These are phyloP conservation scores for Melopsittacus undulatus DNA, from an alignment of 2,797 vertebrate genomes.

Conservation along the genomic window DNA sequence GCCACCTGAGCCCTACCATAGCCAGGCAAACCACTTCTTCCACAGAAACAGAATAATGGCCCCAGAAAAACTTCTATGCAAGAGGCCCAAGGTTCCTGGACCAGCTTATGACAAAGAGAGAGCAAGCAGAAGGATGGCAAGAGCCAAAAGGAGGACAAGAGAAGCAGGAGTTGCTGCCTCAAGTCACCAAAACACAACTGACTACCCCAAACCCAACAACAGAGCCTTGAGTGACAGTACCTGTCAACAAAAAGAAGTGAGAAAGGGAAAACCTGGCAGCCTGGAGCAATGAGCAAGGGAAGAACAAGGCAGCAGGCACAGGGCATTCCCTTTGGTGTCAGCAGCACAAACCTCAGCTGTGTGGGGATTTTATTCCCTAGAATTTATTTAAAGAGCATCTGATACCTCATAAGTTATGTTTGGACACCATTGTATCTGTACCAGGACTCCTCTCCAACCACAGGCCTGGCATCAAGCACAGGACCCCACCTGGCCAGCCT, in stretches of 20 bases:
- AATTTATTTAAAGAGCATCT: constrained; percentile 49
- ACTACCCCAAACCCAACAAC: neutral
- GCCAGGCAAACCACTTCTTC: neutral
- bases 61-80: neutral
- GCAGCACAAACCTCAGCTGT: constrained; percentile 3
- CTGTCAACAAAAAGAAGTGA: constrained; percentile 11
- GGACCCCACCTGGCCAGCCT: neutral
- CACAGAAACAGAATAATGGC: rapidly evolving
- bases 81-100: neutral
- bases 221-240: neutral
- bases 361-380: neutral
- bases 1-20: neutral
- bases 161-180: neutral
- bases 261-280: constrained; percentile 14
- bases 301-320: constrained; percentile 28
- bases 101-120: neutral
- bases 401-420: neutral
- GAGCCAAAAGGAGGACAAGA: neutral
- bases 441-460: neutral
- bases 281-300: constrained; percentile 32
- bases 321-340: neutral
- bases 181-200: constrained; percentile 2
- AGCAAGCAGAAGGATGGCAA: neutral
- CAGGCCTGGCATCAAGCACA: neutral
- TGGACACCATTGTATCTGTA: neutral